Conservation (phyloP, 2,797 vertebrate species). For the Sebastes aleutianus region DNA sequence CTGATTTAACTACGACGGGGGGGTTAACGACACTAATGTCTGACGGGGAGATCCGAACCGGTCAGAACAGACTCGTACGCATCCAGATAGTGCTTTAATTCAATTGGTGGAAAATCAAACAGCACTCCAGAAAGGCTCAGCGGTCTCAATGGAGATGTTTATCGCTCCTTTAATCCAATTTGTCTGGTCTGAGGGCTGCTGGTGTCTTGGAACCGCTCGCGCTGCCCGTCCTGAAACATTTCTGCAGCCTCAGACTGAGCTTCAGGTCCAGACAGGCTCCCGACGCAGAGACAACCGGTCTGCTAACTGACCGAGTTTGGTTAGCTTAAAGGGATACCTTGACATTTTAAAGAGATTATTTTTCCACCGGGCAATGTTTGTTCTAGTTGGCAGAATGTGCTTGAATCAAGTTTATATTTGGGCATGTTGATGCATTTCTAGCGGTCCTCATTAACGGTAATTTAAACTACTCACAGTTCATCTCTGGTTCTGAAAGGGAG, state of each 20-base stretch:
- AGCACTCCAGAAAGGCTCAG: slow-evolving; percentile 69
- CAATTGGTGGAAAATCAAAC: slow-evolving; percentile 71
- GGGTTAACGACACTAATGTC: slow-evolving; percentile 40
- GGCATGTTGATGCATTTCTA: not conserved
- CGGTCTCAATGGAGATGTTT: slow-evolving; percentile 75
- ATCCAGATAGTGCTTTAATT: slow-evolving; percentile 75
- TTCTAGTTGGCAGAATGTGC: not conserved
- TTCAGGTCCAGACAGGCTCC: slow-evolving; percentile 5
- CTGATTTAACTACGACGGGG: slow-evolving; percentile 28
- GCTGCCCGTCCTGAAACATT: slow-evolving; percentile 35
- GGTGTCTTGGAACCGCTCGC: slow-evolving; percentile 49
- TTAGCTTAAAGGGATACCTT: not conserved
- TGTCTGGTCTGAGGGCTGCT: slow-evolving; percentile 64
- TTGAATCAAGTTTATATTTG: not conserved
- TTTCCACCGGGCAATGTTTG: not conserved
- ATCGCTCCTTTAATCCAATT: slow-evolving; percentile 78
- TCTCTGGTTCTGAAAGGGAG: not conserved
- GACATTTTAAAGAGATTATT: not conserved
- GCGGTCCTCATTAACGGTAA: not conserved
- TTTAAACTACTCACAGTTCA: not conserved
- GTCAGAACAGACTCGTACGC: slow-evolving; percentile 55
- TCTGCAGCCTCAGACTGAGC: slow-evolving; percentile 25
- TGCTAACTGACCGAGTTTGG: not conserved
- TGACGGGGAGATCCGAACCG: slow-evolving; percentile 51
- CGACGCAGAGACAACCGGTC: not conserved